Evolutionary conservation across 2,888 invertebrate species (phyloP).

Genomic region (Amphipyra tragopoginis): DNA sequence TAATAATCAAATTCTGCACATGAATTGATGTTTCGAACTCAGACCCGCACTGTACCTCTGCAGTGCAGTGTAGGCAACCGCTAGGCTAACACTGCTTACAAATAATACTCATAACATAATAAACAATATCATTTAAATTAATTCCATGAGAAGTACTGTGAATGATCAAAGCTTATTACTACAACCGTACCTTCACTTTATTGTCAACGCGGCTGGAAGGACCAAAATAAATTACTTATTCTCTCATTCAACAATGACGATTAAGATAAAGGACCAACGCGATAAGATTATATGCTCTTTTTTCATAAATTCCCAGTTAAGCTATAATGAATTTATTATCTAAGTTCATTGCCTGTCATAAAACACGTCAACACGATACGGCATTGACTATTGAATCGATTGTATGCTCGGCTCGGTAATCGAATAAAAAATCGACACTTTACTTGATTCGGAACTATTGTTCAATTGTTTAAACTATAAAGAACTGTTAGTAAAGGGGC

Average conservation of each 20-base stretch:
- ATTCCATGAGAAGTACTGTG: too few species aligned
- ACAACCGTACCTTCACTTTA: neutral
- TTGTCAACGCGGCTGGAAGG: constrained; percentile 2
- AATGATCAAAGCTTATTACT: too few species aligned
- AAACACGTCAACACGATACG: constrained; percentile 49
- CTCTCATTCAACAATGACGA: constrained; percentile 26
- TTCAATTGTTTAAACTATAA: constrained; percentile 67
- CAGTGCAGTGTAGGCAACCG: too few species aligned
- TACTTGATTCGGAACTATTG: constrained; percentile 72
- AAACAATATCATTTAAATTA: too few species aligned
- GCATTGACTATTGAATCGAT: constrained; percentile 74
- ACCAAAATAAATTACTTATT: constrained; percentile 9
- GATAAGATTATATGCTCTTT: constrained; percentile 16
- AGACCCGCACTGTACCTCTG: too few species aligned
- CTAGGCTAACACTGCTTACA: too few species aligned
- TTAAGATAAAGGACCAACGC: constrained; percentile 2
- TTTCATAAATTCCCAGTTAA: constrained; percentile 31
- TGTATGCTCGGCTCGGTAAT: constrained; percentile 62
- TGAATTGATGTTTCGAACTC: too few species aligned
- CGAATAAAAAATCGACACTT: constrained; percentile 69
- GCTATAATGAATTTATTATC: constrained; percentile 20
- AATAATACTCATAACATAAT: too few species aligned
- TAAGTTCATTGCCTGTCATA: constrained; percentile 53
- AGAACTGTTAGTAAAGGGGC: constrained; percentile 14
- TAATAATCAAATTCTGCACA: too few species aligned